Conservation (phyloP, 1,140 invertebrate genomes). For the Leptoteleia sp. region DNA sequence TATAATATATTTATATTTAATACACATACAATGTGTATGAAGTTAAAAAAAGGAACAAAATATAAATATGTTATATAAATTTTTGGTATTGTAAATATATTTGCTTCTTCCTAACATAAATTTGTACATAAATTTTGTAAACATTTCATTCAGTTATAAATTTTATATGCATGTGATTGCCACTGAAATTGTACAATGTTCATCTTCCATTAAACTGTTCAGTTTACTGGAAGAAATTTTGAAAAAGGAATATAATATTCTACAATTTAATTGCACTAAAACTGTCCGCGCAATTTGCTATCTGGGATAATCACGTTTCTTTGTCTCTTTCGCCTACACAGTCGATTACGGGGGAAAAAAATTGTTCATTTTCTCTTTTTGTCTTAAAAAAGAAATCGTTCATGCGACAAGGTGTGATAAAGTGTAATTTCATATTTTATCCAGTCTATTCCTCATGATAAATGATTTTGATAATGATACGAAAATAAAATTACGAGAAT, state of each 20-base stretch:
- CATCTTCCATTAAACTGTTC: neutral
- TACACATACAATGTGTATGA: slow-evolving; percentile 3
- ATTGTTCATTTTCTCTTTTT: slow-evolving; percentile 6
- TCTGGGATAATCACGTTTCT: slow-evolving; percentile 18
- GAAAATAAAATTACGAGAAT: neutral
- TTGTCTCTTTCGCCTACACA: slow-evolving; percentile 8
- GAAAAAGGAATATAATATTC: slow-evolving; percentile 1
- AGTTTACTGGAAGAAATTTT: slow-evolving; percentile 2
- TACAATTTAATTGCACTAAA: neutral
- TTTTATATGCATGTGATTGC: slow-evolving; percentile 5
- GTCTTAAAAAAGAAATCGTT: slow-evolving; percentile 17
- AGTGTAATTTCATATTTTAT: slow-evolving; percentile 20
- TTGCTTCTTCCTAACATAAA: neutral
- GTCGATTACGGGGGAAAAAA: slow-evolving; percentile 1
- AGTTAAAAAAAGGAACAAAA: slow-evolving; percentile 1
- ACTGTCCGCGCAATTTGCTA: slow-evolving; percentile 5
- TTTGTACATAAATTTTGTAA: slow-evolving; percentile 16
- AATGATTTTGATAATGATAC: slow-evolving; percentile 1
- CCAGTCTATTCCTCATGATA: neutral
- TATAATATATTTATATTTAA: slow-evolving; percentile 4
- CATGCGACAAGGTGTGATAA: slow-evolving; percentile 30
- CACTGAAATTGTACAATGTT: neutral
- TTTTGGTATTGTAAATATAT: slow-evolving; percentile 14
- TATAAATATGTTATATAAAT: slow-evolving; percentile 1
- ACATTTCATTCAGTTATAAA: slow-evolving; percentile 7